phyloP scores from a whole-genome alignment of 1,140 invertebrate genomes.

The Drosophila mauritiana region DNA sequence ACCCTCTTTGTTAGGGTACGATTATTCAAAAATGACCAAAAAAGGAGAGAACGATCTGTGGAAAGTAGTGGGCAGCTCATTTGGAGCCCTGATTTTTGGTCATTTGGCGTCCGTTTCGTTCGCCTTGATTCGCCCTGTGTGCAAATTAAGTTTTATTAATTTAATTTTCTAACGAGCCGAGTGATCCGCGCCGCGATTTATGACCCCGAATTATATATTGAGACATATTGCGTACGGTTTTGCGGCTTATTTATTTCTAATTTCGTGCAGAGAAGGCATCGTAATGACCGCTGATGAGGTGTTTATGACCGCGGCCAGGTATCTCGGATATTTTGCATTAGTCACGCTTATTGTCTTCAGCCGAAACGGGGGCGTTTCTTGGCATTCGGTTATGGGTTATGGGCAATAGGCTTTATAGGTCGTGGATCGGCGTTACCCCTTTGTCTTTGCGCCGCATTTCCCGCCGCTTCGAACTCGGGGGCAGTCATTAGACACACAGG shows the following conservation, averaged over 20 bases:
- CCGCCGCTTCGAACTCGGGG: slow-evolving; percentile 40
- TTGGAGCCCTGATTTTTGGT: slow-evolving; percentile 71
- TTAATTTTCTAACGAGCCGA: slow-evolving; percentile 78
- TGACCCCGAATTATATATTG: slow-evolving; percentile 65
- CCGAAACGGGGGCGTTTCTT: slow-evolving; percentile 21
- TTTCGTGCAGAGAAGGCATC: slow-evolving; percentile 70
- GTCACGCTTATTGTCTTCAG: slow-evolving; percentile 57
- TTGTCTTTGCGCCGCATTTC: slow-evolving; percentile 22
- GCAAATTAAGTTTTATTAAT: slow-evolving; percentile 82
- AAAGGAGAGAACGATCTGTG: slow-evolving; percentile 27
- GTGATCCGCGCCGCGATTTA: slow-evolving; percentile 67
- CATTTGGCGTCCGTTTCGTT: slow-evolving; percentile 47
- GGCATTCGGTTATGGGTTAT: slow-evolving; percentile 6
- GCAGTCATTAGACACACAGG: slow-evolving; percentile 62
- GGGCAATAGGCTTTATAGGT: neutral
- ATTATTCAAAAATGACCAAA: neutral
- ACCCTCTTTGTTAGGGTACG: neutral
- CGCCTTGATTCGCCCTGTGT: slow-evolving; percentile 32
- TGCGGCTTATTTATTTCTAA: slow-evolving; percentile 66
- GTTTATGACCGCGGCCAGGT: slow-evolving; percentile 63
- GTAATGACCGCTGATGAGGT: slow-evolving; percentile 81
- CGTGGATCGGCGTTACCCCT: slow-evolving; percentile 12
- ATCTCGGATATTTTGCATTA: slow-evolving; percentile 72
- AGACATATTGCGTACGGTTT: slow-evolving; percentile 55
- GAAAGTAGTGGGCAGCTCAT: slow-evolving; percentile 70